phyloP scores from a whole-genome alignment of 2,888 invertebrate genomes.

The Lottia scabra region DNA sequence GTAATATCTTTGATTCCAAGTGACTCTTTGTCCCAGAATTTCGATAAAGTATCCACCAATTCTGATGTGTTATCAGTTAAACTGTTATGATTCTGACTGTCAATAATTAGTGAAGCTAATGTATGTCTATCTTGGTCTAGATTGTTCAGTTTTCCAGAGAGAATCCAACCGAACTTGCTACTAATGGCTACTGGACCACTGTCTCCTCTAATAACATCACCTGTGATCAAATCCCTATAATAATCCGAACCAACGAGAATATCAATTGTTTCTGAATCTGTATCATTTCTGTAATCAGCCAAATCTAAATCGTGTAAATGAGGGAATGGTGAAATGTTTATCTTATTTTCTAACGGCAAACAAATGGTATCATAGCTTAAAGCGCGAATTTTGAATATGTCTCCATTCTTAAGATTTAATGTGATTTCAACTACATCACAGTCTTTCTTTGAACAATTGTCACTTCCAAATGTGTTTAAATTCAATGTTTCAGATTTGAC shows the following conservation, averaged over 20 bases:
- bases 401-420: not conserved
- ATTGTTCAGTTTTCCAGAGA: not conserved
- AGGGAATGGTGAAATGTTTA: not conserved
- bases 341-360: not conserved
- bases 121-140: not conserved
- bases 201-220: not conserved
- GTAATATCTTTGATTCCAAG: not conserved
- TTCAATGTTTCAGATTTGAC: not conserved
- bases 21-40: constrained; percentile 2
- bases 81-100: not conserved
- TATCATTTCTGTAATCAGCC: not conserved
- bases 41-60: not conserved
- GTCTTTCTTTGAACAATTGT: not conserved
- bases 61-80: not conserved
- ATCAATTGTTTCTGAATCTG: not conserved
- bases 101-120: not conserved
- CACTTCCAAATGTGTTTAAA: constrained; percentile 9
- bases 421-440: not conserved
- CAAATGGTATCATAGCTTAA: not conserved
- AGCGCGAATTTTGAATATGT: no score
- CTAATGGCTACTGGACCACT: not conserved
- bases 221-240: not conserved
- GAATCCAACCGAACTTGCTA: not conserved
- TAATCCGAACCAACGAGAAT: not conserved
- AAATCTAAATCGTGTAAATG: not conserved